Conservation (phyloP, 2,888 invertebrate species). For the Poecilobothrus nobilitatus region DNA sequence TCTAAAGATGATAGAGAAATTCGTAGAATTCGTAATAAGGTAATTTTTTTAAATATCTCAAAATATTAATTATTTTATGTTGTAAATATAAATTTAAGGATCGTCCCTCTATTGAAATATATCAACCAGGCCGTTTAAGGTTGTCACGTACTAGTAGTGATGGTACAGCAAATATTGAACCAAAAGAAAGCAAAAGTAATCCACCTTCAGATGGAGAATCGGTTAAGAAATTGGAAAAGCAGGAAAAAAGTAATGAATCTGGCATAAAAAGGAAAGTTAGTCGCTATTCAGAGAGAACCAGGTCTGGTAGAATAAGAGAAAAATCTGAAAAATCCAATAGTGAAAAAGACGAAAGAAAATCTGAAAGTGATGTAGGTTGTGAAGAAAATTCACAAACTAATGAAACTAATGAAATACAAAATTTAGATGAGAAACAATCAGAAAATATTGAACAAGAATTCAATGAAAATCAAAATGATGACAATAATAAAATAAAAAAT, state of each 20-base stretch:
- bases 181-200: slow-evolving; percentile 27
- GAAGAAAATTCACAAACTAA: no score
- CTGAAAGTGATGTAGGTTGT: not conserved
- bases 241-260: slow-evolving; percentile 22
- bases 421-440: not conserved
- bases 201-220: slow-evolving; percentile 32
- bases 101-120: slow-evolving; percentile 81
- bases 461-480: not conserved
- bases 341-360: not conserved
- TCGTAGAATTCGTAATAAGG: slow-evolving; percentile 41
- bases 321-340: not conserved
- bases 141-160: slow-evolving; percentile 22
- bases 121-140: slow-evolving; percentile 65
- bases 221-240: slow-evolving; percentile 28
- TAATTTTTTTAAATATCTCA: no score
- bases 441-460: not conserved
- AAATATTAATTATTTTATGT: not conserved
- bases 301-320: slow-evolving; percentile 27
- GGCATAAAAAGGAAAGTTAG: slow-evolving; percentile 29
- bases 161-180: slow-evolving; percentile 22
- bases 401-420: not conserved
- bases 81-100: slow-evolving; percentile 53
- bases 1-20: slow-evolving; percentile 14
- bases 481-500: not conserved
- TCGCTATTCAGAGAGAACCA: slow-evolving; percentile 33